phyloP scores from a whole-genome alignment of 2,888 invertebrate genomes.

The Phlogophora meticulosa region DNA sequence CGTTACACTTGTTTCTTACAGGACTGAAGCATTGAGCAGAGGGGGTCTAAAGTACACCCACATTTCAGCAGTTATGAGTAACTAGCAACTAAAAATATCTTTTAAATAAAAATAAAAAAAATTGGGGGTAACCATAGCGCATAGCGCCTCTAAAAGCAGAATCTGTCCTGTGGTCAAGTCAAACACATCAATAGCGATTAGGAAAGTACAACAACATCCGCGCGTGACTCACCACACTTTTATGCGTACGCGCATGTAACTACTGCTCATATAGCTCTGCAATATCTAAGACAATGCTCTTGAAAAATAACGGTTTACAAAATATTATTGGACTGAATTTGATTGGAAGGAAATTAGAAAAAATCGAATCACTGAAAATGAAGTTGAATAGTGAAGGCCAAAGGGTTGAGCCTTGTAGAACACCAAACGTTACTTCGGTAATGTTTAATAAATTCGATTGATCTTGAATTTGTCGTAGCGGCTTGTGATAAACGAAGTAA shows the following conservation, averaged over 20 bases:
- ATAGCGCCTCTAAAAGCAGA: no score
- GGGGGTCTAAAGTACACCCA: no score
- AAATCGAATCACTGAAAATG: not conserved
- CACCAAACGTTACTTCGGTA: not conserved
- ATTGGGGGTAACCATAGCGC: no score
- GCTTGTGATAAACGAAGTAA: not conserved
- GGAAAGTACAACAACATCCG: not conserved
- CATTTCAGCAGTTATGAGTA: no score
- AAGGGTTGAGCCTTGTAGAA: not conserved
- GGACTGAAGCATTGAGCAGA: no score
- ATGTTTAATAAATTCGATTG: not conserved
- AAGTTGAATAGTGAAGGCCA: not conserved
- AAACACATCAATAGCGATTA: not conserved
- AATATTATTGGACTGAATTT: not conserved
- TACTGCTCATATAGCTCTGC: not conserved
- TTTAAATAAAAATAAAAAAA: no score
- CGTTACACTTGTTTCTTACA: no score
- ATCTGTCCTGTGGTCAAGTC: not conserved
- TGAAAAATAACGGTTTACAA: not conserved
- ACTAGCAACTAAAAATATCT: no score
- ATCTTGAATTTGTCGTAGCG: not conserved
- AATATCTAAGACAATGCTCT: not conserved
- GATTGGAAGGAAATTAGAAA: not conserved
- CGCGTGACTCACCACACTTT: constrained; percentile 17
- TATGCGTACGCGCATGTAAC: constrained; percentile 2